These are phyloP conservation scores for Tipula vernalis DNA, from an alignment of 2,888 invertebrate genomes.

Conservation along the genomic window DNA sequence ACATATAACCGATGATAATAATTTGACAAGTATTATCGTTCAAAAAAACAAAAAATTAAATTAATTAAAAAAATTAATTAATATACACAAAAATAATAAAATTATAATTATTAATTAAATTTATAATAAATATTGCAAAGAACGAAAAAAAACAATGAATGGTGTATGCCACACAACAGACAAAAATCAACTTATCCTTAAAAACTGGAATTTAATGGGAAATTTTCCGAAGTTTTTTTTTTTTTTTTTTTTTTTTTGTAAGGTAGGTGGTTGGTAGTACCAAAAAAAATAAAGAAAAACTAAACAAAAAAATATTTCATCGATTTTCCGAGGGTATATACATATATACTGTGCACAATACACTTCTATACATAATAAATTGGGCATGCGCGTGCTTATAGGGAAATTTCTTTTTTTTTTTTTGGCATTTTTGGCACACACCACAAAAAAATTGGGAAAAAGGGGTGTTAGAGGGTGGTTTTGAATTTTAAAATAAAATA, in stretches of 20 bases:
- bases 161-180: conserved; percentile 10
- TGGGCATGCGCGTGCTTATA: not conserved
- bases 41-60: not conserved
- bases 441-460: not conserved
- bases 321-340: conserved; percentile 4
- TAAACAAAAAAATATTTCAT: not conserved
- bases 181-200: conserved; percentile 9
- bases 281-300: not conserved
- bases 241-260: not conserved
- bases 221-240: not conserved
- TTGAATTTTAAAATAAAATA: not conserved
- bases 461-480: not conserved
- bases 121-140: conserved; percentile 8
- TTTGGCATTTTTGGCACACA: not conserved
- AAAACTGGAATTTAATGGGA: not conserved
- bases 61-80: not conserved
- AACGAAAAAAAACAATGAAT: conserved; percentile 9
- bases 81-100: not conserved
- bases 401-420: not conserved
- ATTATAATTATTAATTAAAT: conserved; percentile 8
- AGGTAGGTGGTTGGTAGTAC: conserved; percentile 9
- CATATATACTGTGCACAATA: not conserved
- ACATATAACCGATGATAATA: not conserved
- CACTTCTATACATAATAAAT: not conserved
- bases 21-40: not conserved